These are phyloP conservation scores for Stratiomys singularior DNA, from an alignment of 2,888 invertebrate genomes.

Conservation along the genomic window DNA sequence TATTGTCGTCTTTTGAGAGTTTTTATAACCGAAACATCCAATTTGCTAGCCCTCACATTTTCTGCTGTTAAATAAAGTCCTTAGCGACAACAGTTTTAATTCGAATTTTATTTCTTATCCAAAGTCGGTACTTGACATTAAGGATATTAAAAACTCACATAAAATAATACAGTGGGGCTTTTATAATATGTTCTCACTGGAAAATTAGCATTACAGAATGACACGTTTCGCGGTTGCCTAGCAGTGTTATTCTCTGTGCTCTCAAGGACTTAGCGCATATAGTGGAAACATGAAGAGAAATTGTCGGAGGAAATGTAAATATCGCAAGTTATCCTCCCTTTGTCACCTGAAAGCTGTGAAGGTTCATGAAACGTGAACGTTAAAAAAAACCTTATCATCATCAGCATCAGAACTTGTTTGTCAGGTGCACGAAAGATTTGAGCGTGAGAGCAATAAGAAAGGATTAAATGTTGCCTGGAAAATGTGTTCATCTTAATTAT, in stretches of 20 bases:
- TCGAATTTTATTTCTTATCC: neutral
- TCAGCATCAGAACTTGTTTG: neutral
- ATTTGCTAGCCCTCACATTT: no score
- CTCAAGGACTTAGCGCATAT: neutral
- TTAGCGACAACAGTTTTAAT: neutral
- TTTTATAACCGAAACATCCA: no score
- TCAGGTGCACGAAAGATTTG: neutral
- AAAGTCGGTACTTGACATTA: neutral
- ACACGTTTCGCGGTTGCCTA: neutral
- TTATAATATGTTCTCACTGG: neutral
- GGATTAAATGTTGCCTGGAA: neutral
- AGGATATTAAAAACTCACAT: neutral
- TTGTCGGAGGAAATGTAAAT: neutral
- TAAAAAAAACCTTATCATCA: neutral
- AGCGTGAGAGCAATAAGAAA: neutral
- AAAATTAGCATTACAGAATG: neutral
- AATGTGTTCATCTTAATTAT: neutral
- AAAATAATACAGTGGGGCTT: neutral
- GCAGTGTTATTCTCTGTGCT: neutral
- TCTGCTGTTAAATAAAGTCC: neutral
- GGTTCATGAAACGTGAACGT: neutral
- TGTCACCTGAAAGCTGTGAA: neutral
- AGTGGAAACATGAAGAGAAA: neutral
- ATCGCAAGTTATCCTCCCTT: neutral
- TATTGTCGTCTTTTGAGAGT: no score